These are phyloP conservation scores for Asteroscopus sphinx DNA, from an alignment of 2,888 invertebrate genomes.

Conservation along the genomic window DNA sequence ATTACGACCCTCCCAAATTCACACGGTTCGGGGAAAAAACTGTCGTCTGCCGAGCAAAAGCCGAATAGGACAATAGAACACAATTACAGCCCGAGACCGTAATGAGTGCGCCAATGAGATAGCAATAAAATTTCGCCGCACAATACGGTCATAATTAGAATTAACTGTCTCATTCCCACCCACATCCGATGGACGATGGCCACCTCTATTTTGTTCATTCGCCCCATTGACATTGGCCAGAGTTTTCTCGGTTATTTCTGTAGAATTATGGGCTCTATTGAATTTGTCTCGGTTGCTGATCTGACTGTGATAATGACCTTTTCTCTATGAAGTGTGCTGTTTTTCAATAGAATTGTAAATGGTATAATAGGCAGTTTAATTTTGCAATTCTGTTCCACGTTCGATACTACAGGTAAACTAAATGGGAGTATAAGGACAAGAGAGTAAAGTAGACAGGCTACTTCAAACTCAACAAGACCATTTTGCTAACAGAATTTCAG, in stretches of 20 bases:
- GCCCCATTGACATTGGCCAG: constrained; percentile 73
- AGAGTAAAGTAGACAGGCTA: constrained; percentile 40
- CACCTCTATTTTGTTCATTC: constrained; percentile 72
- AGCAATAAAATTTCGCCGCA: constrained; percentile 87
- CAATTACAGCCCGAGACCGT: constrained; percentile 77
- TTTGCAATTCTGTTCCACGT: not conserved
- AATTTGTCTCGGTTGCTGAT: constrained; percentile 48
- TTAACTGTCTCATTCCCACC: constrained; percentile 87
- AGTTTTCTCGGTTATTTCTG: constrained; percentile 54
- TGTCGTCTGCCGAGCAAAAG: constrained; percentile 69
- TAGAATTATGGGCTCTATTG: constrained; percentile 43
- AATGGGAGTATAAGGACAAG: constrained; percentile 34
- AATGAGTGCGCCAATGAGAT: constrained; percentile 88
- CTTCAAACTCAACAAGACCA: constrained; percentile 46
- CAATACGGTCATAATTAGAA: constrained; percentile 88
- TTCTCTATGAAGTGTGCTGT: constrained; percentile 22
- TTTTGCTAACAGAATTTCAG: constrained; percentile 50
- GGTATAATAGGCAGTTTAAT: not conserved
- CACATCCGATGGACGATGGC: constrained; percentile 82
- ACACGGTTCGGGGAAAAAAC: constrained; percentile 83
- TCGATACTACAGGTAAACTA: constrained; percentile 23
- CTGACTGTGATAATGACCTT: constrained; percentile 45
- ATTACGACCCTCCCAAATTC: constrained; percentile 79
- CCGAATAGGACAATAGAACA: constrained; percentile 79
- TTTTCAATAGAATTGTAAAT: constrained; percentile 12